These are phyloP conservation scores for Chelonoidis abingdonii DNA, from an alignment of 2,113 vertebrate species.

Conservation along the genomic window DNA sequence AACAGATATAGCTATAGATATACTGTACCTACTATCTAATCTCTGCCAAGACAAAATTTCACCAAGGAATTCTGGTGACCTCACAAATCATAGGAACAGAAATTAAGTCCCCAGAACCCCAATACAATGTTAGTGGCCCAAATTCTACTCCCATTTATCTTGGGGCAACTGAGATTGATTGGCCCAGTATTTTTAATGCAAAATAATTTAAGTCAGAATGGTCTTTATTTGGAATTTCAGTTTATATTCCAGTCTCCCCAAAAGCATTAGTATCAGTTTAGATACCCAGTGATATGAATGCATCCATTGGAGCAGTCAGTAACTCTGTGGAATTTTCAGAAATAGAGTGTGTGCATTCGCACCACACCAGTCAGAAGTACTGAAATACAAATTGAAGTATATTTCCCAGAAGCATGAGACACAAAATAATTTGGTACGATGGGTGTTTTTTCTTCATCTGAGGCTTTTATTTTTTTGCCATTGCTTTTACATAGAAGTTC, in stretches of 20 bases:
- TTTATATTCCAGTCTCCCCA: too few relatives aligned
- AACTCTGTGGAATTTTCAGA: too few relatives aligned
- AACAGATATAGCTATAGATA: neutral
- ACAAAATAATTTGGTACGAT: neutral
- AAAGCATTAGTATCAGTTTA: too few relatives aligned
- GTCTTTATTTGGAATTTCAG: too few relatives aligned
- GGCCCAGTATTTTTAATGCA: neutral
- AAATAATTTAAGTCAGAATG: too few relatives aligned
- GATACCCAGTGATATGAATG: too few relatives aligned
- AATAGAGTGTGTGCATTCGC: too few relatives aligned
- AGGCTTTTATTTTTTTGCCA: neutral
- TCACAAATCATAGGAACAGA: neutral
- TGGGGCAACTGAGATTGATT: neutral
- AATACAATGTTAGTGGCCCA: neutral
- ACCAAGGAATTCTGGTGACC: neutral
- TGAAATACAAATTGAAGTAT: too few relatives aligned
- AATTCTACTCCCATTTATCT: neutral
- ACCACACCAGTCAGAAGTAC: too few relatives aligned
- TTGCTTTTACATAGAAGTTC: too few relatives aligned
- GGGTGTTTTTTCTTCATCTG: neutral
- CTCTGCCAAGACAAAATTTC: neutral
- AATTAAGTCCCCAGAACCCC: neutral
- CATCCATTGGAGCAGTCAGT: too few relatives aligned
- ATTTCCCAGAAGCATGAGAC: too few relatives aligned
- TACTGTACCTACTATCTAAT: neutral